phyloP scores from a whole-genome alignment of 1,140 invertebrate genomes.

The Drosophila pachea region DNA sequence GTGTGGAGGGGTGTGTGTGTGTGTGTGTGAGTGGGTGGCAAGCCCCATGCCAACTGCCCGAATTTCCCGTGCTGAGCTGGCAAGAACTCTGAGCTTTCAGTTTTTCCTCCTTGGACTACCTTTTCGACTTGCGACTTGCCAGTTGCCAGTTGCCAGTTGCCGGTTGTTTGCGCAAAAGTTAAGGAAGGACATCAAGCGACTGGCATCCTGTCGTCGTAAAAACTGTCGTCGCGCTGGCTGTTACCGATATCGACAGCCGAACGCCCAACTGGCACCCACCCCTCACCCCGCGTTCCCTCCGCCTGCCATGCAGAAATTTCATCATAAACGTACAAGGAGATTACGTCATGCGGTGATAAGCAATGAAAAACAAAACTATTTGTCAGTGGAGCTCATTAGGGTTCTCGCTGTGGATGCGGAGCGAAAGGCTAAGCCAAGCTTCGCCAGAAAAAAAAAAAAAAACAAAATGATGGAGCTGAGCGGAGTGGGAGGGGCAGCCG shows the following conservation, averaged over 20 bases:
- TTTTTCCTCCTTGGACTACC: constrained; percentile 44
- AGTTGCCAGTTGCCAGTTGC: no score
- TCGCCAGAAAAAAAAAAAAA: no score
- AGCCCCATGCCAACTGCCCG: constrained; percentile 13
- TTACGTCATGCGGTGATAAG: constrained; percentile 65
- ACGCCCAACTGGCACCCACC: no score
- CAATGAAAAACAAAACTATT: constrained; percentile 69
- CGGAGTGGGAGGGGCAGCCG: no score
- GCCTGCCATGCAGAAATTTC: constrained; percentile 46
- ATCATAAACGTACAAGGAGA: constrained; percentile 71
- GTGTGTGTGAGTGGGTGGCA: constrained; percentile 15
- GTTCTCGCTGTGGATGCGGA: no score
- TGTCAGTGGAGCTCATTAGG: constrained; percentile 61
- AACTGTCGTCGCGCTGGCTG: constrained; percentile 72
- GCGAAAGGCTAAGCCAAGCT: no score
- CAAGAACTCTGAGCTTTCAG: constrained; percentile 27
- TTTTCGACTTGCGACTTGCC: constrained; percentile 71
- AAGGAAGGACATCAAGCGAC: constrained; percentile 73
- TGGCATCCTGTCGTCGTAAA: constrained; percentile 71
- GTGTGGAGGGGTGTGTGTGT: not conserved
- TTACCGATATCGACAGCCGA: constrained; percentile 58
- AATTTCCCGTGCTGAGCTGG: constrained; percentile 14
- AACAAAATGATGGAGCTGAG: no score
- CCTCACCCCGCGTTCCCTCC: no score
- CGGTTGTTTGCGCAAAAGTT: constrained; percentile 65